Evolutionary conservation across 2,113 vertebrate genomes (phyloP), one percentile per base, ranked within the genome.

Genomic region (Caretta caretta): DNA sequence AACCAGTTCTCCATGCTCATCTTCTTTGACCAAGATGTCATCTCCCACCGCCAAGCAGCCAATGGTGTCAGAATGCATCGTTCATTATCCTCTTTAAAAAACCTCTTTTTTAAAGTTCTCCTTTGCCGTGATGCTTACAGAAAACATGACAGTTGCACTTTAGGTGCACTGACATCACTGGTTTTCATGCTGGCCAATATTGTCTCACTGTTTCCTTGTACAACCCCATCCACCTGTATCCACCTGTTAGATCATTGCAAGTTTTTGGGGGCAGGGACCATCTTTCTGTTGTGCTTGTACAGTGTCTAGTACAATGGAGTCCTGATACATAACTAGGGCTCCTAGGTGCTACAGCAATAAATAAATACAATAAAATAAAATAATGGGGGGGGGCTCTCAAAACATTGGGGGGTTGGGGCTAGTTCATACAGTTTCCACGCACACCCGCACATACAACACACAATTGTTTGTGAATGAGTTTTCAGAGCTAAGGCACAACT

Each of bases 301-400:
- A 14, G 20, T 17, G 50, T 35, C 82, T 8, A 53, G 48, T 5
- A 0, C 81, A 48, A 0, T 7, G 2, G 1, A 1, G 2, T 1
- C 56, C 6, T 2, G 25, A 69, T 76, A 13, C 3, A 11, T 46
- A 24, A 46, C 9, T 42, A 24, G 69, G 20, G 10, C 38, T 42
- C 69, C 38, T 42, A 75, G 4, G 20, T 75, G 69, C 38, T 72
- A 38, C 65, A 20, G 35, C 14, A 19, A 38, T n/a, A 69, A 69
- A 3, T 27, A 13, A 31, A 62, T 54, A 54, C 5, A 27, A 56
- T 56, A 27, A 57, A 29, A 29, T 59, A 31, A 59, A 53, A 17
- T 19, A 59, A 29, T 29, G 59, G 27, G 2, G 27, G 2, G 2
- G 3, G 59, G 56, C 8, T 65, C 62, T 65, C 62, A 65, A 35